A percentile compares a stretch with the other conserved stretches of the same genome.
Conservation (phyloP, 2,113 vertebrate genomes). For the Sceloporus undulatus region DNA sequence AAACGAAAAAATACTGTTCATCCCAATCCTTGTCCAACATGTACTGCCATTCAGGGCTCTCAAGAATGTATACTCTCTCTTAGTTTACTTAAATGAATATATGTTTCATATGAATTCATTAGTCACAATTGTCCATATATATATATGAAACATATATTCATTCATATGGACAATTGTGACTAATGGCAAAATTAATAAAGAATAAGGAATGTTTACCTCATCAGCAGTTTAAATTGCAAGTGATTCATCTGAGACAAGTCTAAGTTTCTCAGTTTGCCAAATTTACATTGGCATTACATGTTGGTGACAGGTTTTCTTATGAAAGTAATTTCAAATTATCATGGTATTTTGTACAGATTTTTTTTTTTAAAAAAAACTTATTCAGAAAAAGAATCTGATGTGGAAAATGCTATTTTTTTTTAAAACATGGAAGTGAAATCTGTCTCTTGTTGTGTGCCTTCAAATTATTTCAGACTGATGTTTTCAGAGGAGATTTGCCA, state of each 20-base stretch:
- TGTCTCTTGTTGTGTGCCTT: too few relatives aligned
- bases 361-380: not conserved
- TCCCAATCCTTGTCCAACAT: not conserved
- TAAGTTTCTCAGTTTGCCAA: not conserved
- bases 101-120: too few relatives aligned
- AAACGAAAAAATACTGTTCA: not conserved
- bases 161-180: not conserved
- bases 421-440: too few relatives aligned
- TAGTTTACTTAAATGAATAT: not conserved
- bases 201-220: not conserved
- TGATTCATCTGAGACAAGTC: not conserved
- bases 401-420: too few relatives aligned
- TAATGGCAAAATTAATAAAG: constrained; percentile 1
- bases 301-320: not conserved
- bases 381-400: not conserved
- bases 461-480: too few relatives aligned
- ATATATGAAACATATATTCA: not conserved
- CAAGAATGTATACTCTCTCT: not conserved
- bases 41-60: not conserved
- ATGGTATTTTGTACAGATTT: too few relatives aligned
- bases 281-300: not conserved
- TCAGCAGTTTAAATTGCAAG: not conserved
- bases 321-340: not conserved
- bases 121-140: too few relatives aligned
- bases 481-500: too few relatives aligned